These are phyloP conservation scores for Puffinus mauretanicus DNA, from an alignment of 2,113 vertebrate genomes.

Conservation along the genomic window DNA sequence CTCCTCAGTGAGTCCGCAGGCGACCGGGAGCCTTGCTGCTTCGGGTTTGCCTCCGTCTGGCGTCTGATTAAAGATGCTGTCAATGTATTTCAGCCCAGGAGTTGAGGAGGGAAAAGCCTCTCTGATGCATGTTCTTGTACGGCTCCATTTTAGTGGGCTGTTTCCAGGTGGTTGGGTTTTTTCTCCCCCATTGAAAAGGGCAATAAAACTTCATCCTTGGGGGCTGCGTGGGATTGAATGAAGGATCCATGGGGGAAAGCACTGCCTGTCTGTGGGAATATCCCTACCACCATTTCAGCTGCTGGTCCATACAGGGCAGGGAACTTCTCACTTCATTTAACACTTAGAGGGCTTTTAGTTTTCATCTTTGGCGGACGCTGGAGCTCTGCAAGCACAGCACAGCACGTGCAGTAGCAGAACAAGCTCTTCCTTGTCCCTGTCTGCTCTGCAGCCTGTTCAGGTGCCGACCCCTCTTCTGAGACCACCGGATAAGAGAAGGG, in stretches of 20 bases:
- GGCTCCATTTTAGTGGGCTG: neutral
- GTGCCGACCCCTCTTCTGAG: neutral
- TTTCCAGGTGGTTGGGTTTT: neutral
- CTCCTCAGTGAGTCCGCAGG: neutral
- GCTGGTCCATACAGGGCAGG: neutral
- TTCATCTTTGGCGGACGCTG: accelerated
- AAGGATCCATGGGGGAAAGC: neutral
- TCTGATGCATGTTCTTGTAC: accelerated
- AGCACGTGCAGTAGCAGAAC: too few species aligned
- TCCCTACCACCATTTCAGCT: neutral
- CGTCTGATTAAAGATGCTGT: neutral
- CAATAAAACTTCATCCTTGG: neutral
- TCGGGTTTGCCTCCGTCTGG: neutral
- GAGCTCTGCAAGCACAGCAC: neutral
- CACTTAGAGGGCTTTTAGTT: neutral
- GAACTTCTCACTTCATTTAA: neutral
- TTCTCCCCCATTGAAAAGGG: accelerated
- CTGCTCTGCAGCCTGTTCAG: neutral
- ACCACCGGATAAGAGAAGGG: neutral
- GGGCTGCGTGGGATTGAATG: neutral
- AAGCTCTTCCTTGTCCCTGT: neutral
- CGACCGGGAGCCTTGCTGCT: neutral
- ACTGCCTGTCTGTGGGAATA: neutral
- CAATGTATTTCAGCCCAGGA: neutral
- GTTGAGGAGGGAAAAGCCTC: neutral